Conservation (phyloP, 2,113 vertebrate genomes). For the Cyanoderma ruficeps region DNA sequence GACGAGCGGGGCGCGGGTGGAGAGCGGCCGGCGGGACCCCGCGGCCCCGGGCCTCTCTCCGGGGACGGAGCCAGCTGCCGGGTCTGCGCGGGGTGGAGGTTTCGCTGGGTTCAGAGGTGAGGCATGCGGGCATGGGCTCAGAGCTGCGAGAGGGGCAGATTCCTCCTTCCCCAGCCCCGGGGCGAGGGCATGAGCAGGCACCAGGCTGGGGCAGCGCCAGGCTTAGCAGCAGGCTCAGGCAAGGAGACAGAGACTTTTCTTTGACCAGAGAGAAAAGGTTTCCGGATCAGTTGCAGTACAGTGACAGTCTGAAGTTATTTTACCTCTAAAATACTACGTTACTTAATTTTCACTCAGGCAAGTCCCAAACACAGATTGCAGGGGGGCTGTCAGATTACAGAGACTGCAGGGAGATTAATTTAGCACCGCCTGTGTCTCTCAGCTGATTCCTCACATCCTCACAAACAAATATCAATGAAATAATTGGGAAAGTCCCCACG, state of each 20-base stretch:
- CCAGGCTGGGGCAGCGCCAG: background rate
- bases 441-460: background rate
- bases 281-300: background rate
- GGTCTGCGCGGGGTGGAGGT: background rate
- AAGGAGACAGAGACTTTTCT: background rate
- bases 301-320: background rate
- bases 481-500: background rate
- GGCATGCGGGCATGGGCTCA: background rate
- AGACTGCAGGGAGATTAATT: background rate
- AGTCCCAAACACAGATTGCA: background rate
- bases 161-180: background rate
- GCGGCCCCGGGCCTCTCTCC: too few species aligned
- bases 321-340: background rate
- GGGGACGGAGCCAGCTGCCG: fast-evolving
- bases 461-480: background rate
- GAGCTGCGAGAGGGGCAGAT: background rate
- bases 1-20: background rate
- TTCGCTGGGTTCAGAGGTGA: background rate
- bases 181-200: background rate
- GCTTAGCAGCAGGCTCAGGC: background rate
- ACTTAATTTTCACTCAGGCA: background rate
- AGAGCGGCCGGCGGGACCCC: background rate
- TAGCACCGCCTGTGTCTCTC: background rate
- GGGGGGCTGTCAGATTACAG: background rate
- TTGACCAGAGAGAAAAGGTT: background rate